phyloP scores from a whole-genome alignment of 2,797 vertebrate genomes.

The Pterois miles region DNA sequence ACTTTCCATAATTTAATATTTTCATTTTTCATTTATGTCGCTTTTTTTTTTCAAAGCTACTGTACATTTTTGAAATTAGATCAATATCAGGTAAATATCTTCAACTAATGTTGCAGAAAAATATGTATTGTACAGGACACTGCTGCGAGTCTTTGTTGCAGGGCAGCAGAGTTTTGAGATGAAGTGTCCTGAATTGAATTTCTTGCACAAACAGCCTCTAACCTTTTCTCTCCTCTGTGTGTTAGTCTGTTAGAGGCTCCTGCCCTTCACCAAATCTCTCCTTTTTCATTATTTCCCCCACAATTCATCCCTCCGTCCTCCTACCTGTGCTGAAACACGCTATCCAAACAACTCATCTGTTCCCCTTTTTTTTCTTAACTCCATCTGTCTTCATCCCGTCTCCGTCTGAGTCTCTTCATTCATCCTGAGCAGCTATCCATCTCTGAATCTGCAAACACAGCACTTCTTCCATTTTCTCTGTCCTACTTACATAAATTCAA shows the following conservation, averaged over 20 bases:
- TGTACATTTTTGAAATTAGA: not conserved
- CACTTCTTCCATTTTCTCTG: slow-evolving; percentile 2
- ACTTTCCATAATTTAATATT: not conserved
- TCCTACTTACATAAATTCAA: slow-evolving; percentile 6
- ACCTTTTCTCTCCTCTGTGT: slow-evolving; percentile 19
- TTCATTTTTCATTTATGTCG: not conserved
- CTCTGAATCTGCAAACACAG: slow-evolving; percentile 25
- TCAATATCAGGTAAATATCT: not conserved
- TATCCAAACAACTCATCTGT: slow-evolving; percentile 13
- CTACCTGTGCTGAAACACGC: not conserved
- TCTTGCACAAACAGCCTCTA: slow-evolving; percentile 8
- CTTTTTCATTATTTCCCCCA: slow-evolving; percentile 18
- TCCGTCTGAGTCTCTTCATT: slow-evolving; percentile 15
- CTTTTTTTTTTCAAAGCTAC: not conserved
- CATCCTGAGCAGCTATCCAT: slow-evolving; percentile 14
- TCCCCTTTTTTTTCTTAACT: not conserved
- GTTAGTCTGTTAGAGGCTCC: not conserved
- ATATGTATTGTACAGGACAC: not conserved
- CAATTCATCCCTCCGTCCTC: not conserved
- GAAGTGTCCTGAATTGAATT: slow-evolving; percentile 11
- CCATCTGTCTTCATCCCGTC: not conserved
- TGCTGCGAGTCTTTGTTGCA: not conserved
- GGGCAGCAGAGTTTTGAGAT: not conserved
- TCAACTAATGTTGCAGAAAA: not conserved
- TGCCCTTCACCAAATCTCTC: slow-evolving; percentile 5